Evolutionary conservation across 2,888 invertebrate genomes (phyloP), one percentile per base, ranked within the genome.

Genomic region (Entomobrya proxima): DNA sequence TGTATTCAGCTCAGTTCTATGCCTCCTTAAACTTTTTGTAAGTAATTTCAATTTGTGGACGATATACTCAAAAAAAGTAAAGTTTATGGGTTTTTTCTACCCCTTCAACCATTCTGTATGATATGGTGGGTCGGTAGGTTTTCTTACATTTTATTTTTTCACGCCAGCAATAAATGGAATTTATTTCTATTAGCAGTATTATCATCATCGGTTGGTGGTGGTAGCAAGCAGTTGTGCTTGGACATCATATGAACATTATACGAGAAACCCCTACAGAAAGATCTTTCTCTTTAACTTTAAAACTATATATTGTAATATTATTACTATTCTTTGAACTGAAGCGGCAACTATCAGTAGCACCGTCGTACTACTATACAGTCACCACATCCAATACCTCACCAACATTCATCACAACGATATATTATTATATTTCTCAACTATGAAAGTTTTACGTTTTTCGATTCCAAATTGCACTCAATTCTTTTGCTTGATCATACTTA

Each of bases 81-180:
- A 69, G 40, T 69, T 69, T 40, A 69, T 69, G 58, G 75, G 24
- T 55, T 82, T 82, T 61, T 75, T 27, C 76, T 74, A 72, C 72
- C 64, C 61, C 67, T 64, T 32, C 67, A 74, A 81, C 15, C n/a
- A 21, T 30, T 58, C 58, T 44, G 58, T 61, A 47, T 79, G 85
- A 80, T n/a, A n/a, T 80, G 13, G 80, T n/a, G 44, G 74, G 77
- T 85, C 69, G 80, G 75, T 72, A 32, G 77, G 35, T 69, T 3
- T 37, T 27, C 24, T 55, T 1, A 47, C 76, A n/a, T 18, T 47
- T 86, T 85, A 80, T 80, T 76, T 81, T 86, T 86, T 86, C 85
- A 86, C 85, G 69, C 75, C 37, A 76, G 85, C 76, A 64, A 81
- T 81, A 86, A 86, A 80, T 47, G 52, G 64, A 69, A 86, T 86